Percentiles rank a stretch among this genome's conserved stretches.
Evolutionary conservation across 2,888 invertebrate species (phyloP).

Genomic region (Coleophora deauratella): DNA sequence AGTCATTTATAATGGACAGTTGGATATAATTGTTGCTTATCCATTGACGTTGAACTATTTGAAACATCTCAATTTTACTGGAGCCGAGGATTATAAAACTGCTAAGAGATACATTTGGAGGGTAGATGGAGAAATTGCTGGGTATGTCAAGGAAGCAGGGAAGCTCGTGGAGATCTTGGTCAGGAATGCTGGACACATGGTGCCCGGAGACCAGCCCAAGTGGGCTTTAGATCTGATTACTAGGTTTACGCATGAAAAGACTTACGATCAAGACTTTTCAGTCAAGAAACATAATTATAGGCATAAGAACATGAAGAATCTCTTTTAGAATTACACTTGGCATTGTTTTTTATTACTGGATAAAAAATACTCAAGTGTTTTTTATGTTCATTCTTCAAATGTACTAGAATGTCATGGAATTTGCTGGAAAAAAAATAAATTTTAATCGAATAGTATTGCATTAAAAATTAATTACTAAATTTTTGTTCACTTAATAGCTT

Average conservation of each 20-base stretch:
- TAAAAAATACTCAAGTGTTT: no score
- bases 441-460: no score
- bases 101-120: constrained; percentile 81
- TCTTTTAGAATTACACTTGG: no score
- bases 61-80: constrained; percentile 79
- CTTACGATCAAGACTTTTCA: constrained; percentile 21
- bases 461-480: no score
- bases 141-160: constrained; percentile 82
- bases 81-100: constrained; percentile 76
- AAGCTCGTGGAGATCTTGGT: constrained; percentile 83
- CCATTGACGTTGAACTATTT: constrained; percentile 88
- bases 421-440: no score
- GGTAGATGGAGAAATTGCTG: constrained; percentile 80
- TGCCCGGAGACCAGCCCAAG: constrained; percentile 84
- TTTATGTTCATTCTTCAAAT: no score
- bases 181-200: constrained; percentile 88
- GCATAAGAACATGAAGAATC: neutral
- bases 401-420: no score
- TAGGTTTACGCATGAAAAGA: constrained; percentile 76
- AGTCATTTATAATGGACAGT: constrained; percentile 90
- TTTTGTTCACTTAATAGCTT: no score
- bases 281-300: neutral
- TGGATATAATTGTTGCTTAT: constrained; percentile 93
- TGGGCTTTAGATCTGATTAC: constrained; percentile 84
- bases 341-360: no score